These are phyloP conservation scores for Alcedo quadribrachys DNA, from an alignment of 2,797 vertebrate genomes.

Conservation along the genomic window DNA sequence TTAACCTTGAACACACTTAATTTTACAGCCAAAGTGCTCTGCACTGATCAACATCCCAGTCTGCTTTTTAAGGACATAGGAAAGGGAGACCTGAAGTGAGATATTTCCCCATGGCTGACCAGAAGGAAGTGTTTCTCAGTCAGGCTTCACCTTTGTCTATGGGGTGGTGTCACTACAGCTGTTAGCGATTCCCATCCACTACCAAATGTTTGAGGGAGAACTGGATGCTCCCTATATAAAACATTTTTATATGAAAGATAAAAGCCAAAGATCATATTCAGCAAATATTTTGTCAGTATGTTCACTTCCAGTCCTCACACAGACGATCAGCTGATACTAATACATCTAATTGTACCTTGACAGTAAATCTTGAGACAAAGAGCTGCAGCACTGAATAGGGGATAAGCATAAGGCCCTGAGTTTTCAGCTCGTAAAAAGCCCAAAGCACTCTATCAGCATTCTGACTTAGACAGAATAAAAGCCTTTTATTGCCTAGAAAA, in stretches of 20 bases:
- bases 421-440: background rate
- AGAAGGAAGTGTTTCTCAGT: background rate
- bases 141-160: background rate
- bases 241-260: background rate
- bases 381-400: background rate
- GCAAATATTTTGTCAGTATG: background rate
- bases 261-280: background rate
- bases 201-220: background rate
- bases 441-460: background rate
- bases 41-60: background rate
- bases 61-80: rapidly evolving
- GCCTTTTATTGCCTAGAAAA: background rate
- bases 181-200: background rate
- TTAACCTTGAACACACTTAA: background rate
- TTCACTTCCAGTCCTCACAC: background rate
- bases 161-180: background rate
- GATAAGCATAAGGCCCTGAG: background rate
- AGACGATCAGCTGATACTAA: background rate
- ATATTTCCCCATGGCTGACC: background rate
- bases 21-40: background rate
- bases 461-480: background rate
- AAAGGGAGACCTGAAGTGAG: background rate
- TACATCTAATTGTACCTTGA: too few relatives aligned
- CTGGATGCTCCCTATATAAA: background rate
- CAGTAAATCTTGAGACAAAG: background rate